Evolutionary conservation across 2,888 invertebrate genomes (phyloP).

Genomic region (Drosophila dives): DNA sequence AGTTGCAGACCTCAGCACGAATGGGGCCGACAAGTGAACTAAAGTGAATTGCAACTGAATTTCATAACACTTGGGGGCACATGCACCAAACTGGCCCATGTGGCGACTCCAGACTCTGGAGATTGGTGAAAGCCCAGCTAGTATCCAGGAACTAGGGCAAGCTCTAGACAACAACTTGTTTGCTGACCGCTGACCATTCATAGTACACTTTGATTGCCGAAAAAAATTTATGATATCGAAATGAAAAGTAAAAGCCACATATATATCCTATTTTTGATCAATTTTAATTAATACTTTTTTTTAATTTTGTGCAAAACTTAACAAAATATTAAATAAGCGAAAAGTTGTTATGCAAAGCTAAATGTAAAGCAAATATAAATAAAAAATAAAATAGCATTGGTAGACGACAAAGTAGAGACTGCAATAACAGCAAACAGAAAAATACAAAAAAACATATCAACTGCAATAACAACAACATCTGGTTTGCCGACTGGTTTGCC

Average conservation of each 20-base stretch:
- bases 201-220: constrained; percentile 21
- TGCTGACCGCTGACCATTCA: not conserved
- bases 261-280: not conserved
- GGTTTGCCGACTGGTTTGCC: constrained; percentile 64
- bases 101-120: constrained; percentile 25
- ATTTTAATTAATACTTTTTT: constrained; percentile 19
- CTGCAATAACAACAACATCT: constrained; percentile 37
- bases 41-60: constrained; percentile 24
- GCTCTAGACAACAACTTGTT: constrained; percentile 48
- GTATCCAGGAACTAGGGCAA: constrained; percentile 11
- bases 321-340: not conserved
- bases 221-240: constrained; percentile 19
- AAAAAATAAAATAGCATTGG: constrained; percentile 41
- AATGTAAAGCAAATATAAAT: constrained; percentile 12
- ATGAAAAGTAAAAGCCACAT: constrained; percentile 31
- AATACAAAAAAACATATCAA: constrained; percentile 7
- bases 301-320: constrained; percentile 15
- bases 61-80: constrained; percentile 56
- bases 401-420: constrained; percentile 20
- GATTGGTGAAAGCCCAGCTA: constrained; percentile 61
- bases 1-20: constrained; percentile 18
- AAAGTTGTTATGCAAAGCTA: constrained; percentile 63
- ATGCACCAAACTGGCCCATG: constrained; percentile 30
- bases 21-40: constrained; percentile 8
- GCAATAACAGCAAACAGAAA: constrained; percentile 13